Percentiles rank a stretch among this genome's conserved stretches.
phyloP scores from a whole-genome alignment of 2,797 vertebrate species.

The Carcharodon carcharias region DNA sequence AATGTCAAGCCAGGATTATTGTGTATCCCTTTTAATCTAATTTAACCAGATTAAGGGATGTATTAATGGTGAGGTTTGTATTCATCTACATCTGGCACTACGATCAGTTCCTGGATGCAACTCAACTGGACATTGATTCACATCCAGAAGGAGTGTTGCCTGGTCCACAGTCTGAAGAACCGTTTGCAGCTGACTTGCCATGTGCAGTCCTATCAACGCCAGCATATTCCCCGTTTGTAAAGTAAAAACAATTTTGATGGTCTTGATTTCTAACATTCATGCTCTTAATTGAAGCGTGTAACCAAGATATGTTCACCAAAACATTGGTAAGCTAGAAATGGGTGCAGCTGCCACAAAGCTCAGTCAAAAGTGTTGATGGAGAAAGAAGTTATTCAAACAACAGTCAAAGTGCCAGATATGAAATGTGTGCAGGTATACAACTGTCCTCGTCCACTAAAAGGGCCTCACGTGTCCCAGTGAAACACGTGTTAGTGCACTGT shows the following conservation, averaged over 20 bases:
- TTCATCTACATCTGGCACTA: background rate
- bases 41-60: background rate
- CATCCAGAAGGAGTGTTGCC: background rate
- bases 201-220: slow-evolving; percentile 6
- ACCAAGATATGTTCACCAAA: slow-evolving; percentile 20
- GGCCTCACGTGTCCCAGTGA: background rate
- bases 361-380: background rate
- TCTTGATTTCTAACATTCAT: slow-evolving; percentile 30
- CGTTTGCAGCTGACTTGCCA: background rate
- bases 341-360: background rate
- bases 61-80: background rate
- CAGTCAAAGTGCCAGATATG: slow-evolving; percentile 15
- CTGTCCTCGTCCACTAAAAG: background rate
- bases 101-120: background rate
- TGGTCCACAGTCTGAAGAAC: background rate
- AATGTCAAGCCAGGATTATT: too few relatives aligned
- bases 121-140: background rate
- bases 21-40: background rate
- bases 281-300: slow-evolving; percentile 14
- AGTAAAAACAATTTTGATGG: background rate
- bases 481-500: background rate
- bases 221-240: background rate
- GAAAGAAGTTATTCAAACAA: slow-evolving; percentile 29
- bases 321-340: background rate
- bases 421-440: background rate